These are phyloP conservation scores for Nomada flava DNA, from an alignment of 2,888 invertebrate species.

Conservation along the genomic window DNA sequence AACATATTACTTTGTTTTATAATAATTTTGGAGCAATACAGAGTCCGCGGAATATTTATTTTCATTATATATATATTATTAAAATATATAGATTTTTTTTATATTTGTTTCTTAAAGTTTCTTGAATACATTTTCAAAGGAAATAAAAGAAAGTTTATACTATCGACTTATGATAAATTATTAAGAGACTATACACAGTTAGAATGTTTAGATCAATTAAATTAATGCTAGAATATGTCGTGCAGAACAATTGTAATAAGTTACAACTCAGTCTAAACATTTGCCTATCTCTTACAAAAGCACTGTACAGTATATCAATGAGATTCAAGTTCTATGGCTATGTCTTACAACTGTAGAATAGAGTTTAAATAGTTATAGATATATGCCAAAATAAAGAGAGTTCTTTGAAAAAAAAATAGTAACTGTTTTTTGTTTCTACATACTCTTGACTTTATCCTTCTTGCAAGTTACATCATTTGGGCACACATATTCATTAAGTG, in stretches of 20 bases:
- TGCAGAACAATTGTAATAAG: conserved; percentile 48
- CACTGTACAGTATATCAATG: conserved; percentile 52
- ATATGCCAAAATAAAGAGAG: conserved; percentile 78
- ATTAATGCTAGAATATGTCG: conserved; percentile 34
- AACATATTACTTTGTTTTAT: conserved; percentile 22
- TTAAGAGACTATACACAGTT: conserved; percentile 26
- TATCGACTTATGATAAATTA: conserved; percentile 15
- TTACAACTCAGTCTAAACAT: conserved; percentile 51
- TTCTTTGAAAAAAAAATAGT: conserved; percentile 67
- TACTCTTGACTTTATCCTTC: conserved; percentile 66
- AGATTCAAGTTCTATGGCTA: conserved; percentile 50
- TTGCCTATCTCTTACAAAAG: conserved; percentile 55
- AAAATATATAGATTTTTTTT: conserved; percentile 4
- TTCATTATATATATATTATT: not conserved
- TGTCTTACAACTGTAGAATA: conserved; percentile 63
- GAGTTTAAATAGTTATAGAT: conserved; percentile 60
- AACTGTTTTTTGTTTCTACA: conserved; percentile 68
- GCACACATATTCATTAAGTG: conserved; percentile 39
- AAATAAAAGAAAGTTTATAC: conserved; percentile 26
- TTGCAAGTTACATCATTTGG: conserved; percentile 42
- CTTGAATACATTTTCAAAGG: conserved; percentile 11
- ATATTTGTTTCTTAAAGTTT: conserved; percentile 10
- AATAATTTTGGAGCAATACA: conserved; percentile 5
- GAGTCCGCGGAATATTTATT: not conserved
- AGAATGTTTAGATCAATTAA: conserved; percentile 38